Evolutionary conservation across 64 coral and sea anemone species (phyloP).

Genomic region (Trachythela sp.): DNA sequence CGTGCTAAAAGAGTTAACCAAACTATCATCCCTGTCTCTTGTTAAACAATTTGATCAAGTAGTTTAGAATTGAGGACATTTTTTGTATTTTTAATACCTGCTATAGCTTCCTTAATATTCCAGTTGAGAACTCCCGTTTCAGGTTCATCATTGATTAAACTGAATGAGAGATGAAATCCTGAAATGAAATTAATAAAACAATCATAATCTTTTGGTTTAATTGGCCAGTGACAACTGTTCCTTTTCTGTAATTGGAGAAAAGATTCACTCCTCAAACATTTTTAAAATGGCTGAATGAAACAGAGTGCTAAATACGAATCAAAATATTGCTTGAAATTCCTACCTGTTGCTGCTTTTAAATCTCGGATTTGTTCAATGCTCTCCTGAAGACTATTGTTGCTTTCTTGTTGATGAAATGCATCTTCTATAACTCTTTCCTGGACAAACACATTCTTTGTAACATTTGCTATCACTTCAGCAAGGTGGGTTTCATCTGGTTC

Average conservation of each 20-base stretch:
- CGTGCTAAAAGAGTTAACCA: neutral
- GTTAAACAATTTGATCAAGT: neutral
- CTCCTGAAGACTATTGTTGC: conserved; percentile 18
- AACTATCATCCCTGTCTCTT: neutral
- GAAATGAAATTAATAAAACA: neutral
- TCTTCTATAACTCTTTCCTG: conserved; percentile 48
- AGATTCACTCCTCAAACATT: too few species aligned
- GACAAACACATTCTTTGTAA: conserved; percentile 49
- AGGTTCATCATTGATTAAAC: conserved; percentile 78
- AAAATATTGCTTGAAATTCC: neutral
- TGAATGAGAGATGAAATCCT: conserved; percentile 97
- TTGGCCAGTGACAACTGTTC: too few species aligned
- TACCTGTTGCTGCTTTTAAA: conserved; percentile 89
- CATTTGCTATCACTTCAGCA: conserved; percentile 18
- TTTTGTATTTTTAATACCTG: conserved; percentile 11
- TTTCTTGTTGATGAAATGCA: conserved; percentile 4
- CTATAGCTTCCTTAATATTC: conserved; percentile 72
- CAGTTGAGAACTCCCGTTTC: conserved; percentile 59
- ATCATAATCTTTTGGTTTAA: too few species aligned
- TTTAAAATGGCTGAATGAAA: too few species aligned
- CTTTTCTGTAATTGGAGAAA: too few species aligned
- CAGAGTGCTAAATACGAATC: neutral
- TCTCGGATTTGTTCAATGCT: conserved; percentile 68
- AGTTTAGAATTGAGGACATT: conserved; percentile 7
- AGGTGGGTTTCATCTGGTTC: conserved; percentile 33